Evolutionary conservation across 1,140 invertebrate genomes (phyloP), one percentile per base, ranked within the genome.

Genomic region (Atta colombica): DNA sequence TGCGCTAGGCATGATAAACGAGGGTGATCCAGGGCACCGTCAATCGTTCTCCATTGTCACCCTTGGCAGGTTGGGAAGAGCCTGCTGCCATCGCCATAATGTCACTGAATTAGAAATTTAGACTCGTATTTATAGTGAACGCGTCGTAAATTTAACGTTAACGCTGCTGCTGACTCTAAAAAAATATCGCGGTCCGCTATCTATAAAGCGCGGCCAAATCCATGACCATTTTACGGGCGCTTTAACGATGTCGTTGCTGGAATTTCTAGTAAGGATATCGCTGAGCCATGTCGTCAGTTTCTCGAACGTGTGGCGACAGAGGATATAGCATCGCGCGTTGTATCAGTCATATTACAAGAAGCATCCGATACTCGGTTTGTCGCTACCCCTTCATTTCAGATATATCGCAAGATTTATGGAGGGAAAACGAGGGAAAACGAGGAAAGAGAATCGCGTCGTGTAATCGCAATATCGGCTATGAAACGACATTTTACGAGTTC

Each of bases 161-260:
- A 88, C 68, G 51, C 51, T 49, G 60, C 4, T 31, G 68, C 58
- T 45, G 21, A 74, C 31, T 12, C 45, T 69, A 81, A 35, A 49
- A 31, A 31, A 51, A 35, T 74, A 60, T 82, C 77, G 25, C 25
- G 25, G 25, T 25, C 25, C 25, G 68, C 28, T 72, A 87, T 12
- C 65, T 80, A 53, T 85, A 85, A 88, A 89, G 51, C 7, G n/a
- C 51, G 75, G 39, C 39, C 55, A 45, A 85, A 89, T 88, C 35
- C 69, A 55, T 28, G 39, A 28, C 3, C 31, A 58, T 85, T 88
- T 89, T 89, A 89, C n/a, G 51, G 53, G 3, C 65, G 28, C 18
- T 89, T 89, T 85, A 89, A 89, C 87, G 80, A 85, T 39, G 72
- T 58, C 88, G 87, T 89, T 78, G 72, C 75, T 58, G 71, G 69